Percentiles rank a stretch among this genome's conserved stretches.
Evolutionary conservation across 2,113 vertebrate species (phyloP).

Genomic region (Heterotilapia buettikoferi): DNA sequence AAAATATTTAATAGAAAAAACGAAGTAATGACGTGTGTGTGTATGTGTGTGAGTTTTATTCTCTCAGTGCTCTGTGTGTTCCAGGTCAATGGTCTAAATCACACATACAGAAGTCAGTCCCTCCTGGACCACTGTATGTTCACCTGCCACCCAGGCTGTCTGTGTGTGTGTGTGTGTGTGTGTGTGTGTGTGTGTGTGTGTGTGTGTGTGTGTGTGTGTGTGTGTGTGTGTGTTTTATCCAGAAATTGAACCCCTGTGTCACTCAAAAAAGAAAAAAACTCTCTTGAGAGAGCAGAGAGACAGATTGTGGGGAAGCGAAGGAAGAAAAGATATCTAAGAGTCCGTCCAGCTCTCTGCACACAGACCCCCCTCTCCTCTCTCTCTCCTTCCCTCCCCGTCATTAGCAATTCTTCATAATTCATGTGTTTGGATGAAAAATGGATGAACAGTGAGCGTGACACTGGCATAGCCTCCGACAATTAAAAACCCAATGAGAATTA

Average conservation of each 20-base stretch:
- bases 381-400: background rate
- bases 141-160: constrained; percentile 11
- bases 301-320: background rate
- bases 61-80: constrained; percentile 45
- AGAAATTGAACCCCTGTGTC: constrained; percentile 18
- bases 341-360: background rate
- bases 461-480: constrained; percentile 20
- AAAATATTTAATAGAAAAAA: background rate
- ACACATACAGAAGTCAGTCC: constrained; percentile 16
- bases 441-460: constrained; percentile 39
- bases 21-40: background rate
- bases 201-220: too few relatives aligned
- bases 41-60: constrained; percentile 4
- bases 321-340: background rate
- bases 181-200: background rate
- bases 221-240: background rate
- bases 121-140: constrained; percentile 19
- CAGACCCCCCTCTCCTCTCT: background rate
- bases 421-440: constrained; percentile 51
- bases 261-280: background rate
- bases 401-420: constrained; percentile 55
- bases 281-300: constrained; percentile 2
- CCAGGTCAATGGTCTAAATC: constrained; percentile 54
- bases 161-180: background rate
- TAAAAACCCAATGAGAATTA: background rate